These are phyloP conservation scores for Parascotia fuliginaria DNA, from an alignment of 2,888 invertebrate genomes.

Conservation along the genomic window DNA sequence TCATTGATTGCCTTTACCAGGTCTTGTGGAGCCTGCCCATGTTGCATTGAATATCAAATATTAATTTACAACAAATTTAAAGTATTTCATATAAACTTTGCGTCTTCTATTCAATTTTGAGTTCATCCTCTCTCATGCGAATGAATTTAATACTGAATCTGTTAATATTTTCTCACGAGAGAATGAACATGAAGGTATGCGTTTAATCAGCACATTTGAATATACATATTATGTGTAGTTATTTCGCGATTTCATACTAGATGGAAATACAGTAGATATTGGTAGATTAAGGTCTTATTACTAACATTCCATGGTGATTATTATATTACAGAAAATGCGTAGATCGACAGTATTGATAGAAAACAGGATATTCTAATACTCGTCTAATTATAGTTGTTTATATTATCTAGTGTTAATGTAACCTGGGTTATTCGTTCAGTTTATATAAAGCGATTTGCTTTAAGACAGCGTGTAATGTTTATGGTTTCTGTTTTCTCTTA, in stretches of 20 bases:
- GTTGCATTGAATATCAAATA: no score
- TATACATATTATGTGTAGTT: not conserved
- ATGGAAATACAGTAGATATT: conserved; percentile 1
- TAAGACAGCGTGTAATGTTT: not conserved
- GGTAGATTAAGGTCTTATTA: conserved; percentile 6
- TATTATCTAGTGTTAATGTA: not conserved
- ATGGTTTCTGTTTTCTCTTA: not conserved
- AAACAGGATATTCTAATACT: conserved; percentile 12
- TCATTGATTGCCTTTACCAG: no score
- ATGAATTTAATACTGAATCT: no score
- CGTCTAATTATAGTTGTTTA: conserved; percentile 1
- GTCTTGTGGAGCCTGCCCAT: no score
- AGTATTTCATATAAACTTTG: no score
- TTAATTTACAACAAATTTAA: no score
- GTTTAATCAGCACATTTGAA: no score
- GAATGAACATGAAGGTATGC: no score
- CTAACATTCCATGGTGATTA: conserved; percentile 17
- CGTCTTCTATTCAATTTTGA: no score
- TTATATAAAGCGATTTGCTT: not conserved
- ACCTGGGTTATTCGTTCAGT: not conserved
- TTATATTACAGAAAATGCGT: conserved; percentile 6
- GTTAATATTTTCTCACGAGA: no score
- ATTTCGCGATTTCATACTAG: not conserved
- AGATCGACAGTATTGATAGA: conserved; percentile 20
- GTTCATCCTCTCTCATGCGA: no score